A percentile compares a stretch with the other conserved stretches of the same genome.
These are phyloP conservation scores for Poecilobothrus nobilitatus DNA, from an alignment of 2,888 invertebrate species.

Conservation along the genomic window DNA sequence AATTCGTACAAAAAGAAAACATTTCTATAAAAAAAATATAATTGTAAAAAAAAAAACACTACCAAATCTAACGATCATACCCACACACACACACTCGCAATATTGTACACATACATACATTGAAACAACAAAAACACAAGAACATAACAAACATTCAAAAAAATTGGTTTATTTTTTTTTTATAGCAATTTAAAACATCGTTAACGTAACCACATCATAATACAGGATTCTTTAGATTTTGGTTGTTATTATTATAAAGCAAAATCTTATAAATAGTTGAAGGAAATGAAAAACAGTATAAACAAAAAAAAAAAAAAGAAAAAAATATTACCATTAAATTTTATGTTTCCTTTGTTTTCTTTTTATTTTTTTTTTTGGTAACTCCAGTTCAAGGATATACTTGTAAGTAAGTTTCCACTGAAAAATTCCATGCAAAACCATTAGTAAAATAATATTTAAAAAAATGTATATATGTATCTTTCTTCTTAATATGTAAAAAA, in stretches of 20 bases:
- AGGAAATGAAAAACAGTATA: too few species aligned
- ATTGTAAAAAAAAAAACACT: neutral
- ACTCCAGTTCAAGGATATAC: too few species aligned
- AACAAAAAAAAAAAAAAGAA: neutral
- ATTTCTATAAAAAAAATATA: neutral
- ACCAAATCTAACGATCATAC: neutral
- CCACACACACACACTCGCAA: neutral
- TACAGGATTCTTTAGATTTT: neutral
- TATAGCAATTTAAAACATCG: neutral
- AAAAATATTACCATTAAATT: neutral
- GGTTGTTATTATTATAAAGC: neutral
- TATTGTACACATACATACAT: neutral
- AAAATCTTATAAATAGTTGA: neutral
- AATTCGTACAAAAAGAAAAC: neutral
- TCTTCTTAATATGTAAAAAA: too few species aligned
- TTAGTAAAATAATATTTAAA: too few species aligned
- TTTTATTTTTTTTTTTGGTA: too few species aligned
- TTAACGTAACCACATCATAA: constrained; percentile 3
- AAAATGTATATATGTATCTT: too few species aligned
- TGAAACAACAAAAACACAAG: neutral
- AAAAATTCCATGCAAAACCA: too few species aligned
- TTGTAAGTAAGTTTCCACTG: too few species aligned
- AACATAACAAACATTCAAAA: neutral
- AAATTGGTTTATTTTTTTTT: neutral
- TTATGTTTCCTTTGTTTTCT: neutral